phyloP scores from a whole-genome alignment of 2,888 invertebrate genomes.

The Cylloceria caligata region DNA sequence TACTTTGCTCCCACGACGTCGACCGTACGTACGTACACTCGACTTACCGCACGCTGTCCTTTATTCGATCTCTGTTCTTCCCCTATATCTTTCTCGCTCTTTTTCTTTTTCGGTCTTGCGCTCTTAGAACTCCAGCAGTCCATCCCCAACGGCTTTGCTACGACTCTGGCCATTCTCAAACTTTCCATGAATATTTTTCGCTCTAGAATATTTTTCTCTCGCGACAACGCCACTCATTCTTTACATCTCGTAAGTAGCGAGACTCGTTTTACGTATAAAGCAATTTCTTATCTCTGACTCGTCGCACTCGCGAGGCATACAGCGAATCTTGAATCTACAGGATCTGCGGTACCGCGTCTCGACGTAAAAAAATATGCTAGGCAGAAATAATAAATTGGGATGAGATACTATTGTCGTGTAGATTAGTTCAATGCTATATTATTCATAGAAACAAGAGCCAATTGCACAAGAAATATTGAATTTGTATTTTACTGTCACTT shows the following conservation, averaged over 20 bases:
- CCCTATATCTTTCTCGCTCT: not conserved
- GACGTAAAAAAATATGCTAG: constrained; percentile 8
- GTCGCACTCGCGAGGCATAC: not conserved
- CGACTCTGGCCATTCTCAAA: not conserved
- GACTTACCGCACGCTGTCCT: not conserved
- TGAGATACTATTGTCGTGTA: not conserved
- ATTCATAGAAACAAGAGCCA: constrained; percentile 6
- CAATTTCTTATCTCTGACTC: constrained; percentile 12
- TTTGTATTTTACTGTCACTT: not conserved
- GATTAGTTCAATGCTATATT: constrained; percentile 18
- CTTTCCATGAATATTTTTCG: constrained; percentile 31
- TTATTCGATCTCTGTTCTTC: not conserved
- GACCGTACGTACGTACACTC: constrained; percentile 32
- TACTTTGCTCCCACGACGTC: constrained; percentile 41
- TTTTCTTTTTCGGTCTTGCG: not conserved
- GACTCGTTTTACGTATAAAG: constrained; percentile 24
- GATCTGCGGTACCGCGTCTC: not conserved
- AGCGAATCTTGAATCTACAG: not conserved
- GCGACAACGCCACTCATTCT: constrained; percentile 11
- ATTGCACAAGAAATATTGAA: not conserved
- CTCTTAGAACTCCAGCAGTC: constrained; percentile 1
- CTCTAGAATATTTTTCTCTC: not conserved
- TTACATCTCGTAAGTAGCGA: constrained; percentile 35
- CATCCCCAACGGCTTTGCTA: not conserved
- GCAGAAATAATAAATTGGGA: constrained; percentile 12